Conservation (phyloP, 2,797 vertebrate genomes). For the Diglossa cyanea region DNA sequence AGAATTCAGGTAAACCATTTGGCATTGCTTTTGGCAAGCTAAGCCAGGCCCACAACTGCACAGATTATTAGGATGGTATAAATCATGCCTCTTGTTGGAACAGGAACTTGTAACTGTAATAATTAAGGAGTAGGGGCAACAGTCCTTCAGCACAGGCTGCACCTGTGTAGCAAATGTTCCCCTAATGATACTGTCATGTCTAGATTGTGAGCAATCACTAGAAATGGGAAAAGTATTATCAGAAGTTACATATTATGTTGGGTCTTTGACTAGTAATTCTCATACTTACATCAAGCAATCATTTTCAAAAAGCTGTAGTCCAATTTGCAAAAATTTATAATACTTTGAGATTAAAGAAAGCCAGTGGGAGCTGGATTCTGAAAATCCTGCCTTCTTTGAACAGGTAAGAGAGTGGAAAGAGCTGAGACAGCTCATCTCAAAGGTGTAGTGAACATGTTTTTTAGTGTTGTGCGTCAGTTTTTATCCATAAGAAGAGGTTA, state of each 20-base stretch:
- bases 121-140: not conserved
- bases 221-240: not conserved
- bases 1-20: not conserved
- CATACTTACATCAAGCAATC: not conserved
- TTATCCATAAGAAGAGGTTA: constrained; percentile 18
- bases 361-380: not conserved
- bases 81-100: not conserved
- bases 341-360: not conserved
- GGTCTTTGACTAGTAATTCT: not conserved
- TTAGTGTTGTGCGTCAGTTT: not conserved
- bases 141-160: not conserved
- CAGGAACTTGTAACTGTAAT: not conserved
- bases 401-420: not conserved
- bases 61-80: not conserved
- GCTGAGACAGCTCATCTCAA: not conserved
- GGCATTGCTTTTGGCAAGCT: not conserved
- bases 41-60: not conserved
- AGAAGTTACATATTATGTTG: not conserved
- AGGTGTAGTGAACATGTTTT: not conserved
- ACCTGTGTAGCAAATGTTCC: not conserved
- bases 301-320: not conserved
- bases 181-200: not conserved
- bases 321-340: not conserved
- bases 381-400: not conserved
- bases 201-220: not conserved